Evolutionary conservation across 1,140 invertebrate genomes (phyloP).

Genomic region (Penaeus indicus): DNA sequence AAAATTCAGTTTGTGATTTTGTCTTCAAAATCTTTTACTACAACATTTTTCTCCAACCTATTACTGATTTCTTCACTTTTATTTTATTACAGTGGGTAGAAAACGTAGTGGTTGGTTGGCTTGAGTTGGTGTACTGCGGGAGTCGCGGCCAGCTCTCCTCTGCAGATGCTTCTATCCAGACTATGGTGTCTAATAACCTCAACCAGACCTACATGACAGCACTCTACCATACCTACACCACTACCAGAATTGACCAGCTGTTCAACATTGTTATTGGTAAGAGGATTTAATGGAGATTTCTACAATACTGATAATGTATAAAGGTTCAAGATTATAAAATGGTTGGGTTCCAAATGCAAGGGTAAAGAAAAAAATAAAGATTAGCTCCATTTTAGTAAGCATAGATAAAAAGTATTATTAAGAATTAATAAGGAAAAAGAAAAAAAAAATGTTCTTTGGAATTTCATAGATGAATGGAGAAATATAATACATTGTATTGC

Average conservation of each 20-base stretch:
- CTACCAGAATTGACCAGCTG: slow-evolving; percentile 62
- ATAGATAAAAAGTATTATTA: background rate
- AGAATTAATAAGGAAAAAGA: background rate
- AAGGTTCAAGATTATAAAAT: background rate
- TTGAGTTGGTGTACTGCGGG: slow-evolving; percentile 58
- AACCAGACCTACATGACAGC: slow-evolving; percentile 59
- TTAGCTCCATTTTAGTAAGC: background rate
- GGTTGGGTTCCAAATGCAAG: too few relatives aligned
- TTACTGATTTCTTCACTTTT: background rate
- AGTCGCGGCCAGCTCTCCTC: slow-evolving; percentile 33
- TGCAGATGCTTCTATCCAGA: slow-evolving; percentile 33
- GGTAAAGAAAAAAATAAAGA: too few relatives aligned
- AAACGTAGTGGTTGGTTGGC: slow-evolving; percentile 52
- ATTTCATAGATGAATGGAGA: too few relatives aligned
- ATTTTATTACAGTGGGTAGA: slow-evolving; percentile 58
- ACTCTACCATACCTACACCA: slow-evolving; percentile 61
- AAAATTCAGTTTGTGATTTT: too few relatives aligned
- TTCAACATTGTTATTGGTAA: slow-evolving; percentile 63
- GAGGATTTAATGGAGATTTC: background rate
- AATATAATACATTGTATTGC: too few relatives aligned
- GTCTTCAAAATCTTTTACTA: too few relatives aligned
- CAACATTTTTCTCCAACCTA: background rate
- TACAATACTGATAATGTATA: background rate
- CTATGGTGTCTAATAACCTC: slow-evolving; percentile 46
- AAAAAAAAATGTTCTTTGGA: too few relatives aligned